phyloP scores from a whole-genome alignment of 2,797 vertebrate species.

The Acanthornis magna region DNA sequence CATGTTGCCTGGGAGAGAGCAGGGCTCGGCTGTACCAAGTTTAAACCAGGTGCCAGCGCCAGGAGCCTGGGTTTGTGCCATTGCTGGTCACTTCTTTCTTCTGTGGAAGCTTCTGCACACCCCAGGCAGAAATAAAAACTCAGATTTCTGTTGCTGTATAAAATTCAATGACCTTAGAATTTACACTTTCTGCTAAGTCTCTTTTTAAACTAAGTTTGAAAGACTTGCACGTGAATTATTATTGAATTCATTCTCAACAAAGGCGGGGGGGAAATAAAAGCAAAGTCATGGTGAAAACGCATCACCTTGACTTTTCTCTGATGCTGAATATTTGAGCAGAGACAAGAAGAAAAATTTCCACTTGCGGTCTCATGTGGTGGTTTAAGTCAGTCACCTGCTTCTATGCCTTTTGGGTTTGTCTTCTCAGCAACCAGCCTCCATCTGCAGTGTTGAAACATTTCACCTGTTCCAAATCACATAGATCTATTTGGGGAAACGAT shows the following conservation, averaged over 20 bases:
- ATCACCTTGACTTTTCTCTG: not conserved
- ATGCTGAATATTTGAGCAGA: not conserved
- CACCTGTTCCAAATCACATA: not conserved
- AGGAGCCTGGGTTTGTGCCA: not conserved
- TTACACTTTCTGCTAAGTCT: not conserved
- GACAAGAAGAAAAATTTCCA: not conserved
- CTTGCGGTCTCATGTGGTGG: not conserved
- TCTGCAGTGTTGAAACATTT: not conserved
- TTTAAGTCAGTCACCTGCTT: not conserved
- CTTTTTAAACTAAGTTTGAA: not conserved
- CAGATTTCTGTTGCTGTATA: not conserved
- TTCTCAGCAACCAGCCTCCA: not conserved
- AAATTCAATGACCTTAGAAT: not conserved
- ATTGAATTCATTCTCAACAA: not conserved
- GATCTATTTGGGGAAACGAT: accelerated
- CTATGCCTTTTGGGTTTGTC: not conserved
- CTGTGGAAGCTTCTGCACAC: not conserved
- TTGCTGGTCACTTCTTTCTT: not conserved
- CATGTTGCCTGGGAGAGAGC: not conserved
- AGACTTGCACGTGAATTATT: not conserved
- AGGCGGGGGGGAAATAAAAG: not conserved
- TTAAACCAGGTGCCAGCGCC: not conserved
- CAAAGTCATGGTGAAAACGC: not conserved
- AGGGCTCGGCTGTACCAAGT: not conserved
- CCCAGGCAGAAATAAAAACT: not conserved